These are phyloP conservation scores for Mixornis gularis DNA, from an alignment of 2,113 vertebrate genomes.

Conservation along the genomic window DNA sequence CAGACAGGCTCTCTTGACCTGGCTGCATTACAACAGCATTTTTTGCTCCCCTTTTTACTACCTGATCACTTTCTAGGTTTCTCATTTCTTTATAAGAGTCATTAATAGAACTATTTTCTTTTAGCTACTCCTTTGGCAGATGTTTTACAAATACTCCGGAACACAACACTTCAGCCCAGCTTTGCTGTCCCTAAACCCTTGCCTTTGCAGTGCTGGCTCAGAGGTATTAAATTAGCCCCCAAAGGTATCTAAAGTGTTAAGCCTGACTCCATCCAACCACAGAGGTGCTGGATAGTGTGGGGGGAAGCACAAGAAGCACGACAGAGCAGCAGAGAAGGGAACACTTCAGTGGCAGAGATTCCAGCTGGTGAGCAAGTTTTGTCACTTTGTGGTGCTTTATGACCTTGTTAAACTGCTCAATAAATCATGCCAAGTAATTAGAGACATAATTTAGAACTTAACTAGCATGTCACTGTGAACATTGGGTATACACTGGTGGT, in stretches of 20 bases:
- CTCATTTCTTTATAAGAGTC: not conserved
- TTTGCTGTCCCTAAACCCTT: not conserved
- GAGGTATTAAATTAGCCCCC: not conserved
- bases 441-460: slow-evolving; percentile 37
- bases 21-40: not conserved
- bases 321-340: not conserved
- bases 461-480: not conserved
- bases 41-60: not conserved
- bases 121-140: not conserved
- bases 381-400: slow-evolving; percentile 2
- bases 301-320: not conserved
- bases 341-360: not conserved
- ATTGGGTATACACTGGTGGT: not conserved
- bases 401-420: slow-evolving; percentile 28
- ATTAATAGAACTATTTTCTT: not conserved
- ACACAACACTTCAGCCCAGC: not conserved
- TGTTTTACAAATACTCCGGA: not conserved
- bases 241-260: not conserved
- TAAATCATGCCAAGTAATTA: slow-evolving; percentile 55
- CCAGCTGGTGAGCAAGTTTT: not conserved
- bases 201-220: not conserved
- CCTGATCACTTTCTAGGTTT: not conserved
- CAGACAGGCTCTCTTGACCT: not conserved
- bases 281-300: not conserved
- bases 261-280: not conserved